Conservation (phyloP, 1,140 invertebrate species). For the Hypsibius dujardini region DNA sequence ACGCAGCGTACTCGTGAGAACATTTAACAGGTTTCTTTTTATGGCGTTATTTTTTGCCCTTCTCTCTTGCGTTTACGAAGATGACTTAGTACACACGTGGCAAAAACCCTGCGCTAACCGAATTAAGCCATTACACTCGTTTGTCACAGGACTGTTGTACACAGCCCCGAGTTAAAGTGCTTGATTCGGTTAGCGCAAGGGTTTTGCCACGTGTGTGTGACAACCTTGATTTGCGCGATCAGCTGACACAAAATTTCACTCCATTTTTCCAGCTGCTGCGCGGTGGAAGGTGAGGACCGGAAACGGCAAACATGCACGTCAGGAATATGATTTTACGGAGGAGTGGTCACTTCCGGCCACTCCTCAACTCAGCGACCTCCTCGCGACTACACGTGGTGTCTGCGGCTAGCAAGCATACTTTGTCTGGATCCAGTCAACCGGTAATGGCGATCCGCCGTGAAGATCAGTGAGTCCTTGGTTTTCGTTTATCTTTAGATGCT, state of each 20-base stretch:
- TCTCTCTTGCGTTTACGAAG: no score
- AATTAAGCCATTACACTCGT: no score
- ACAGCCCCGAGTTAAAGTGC: not conserved
- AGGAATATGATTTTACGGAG: not conserved
- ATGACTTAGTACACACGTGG: no score
- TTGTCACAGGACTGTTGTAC: no score
- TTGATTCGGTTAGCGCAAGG: not conserved
- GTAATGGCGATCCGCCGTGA: slow-evolving; percentile 46
- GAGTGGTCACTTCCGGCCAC: slow-evolving; percentile 2
- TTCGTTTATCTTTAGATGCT: no score
- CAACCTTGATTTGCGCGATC: no score
- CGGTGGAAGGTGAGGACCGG: not conserved
- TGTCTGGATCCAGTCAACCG: not conserved
- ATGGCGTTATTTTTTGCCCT: no score
- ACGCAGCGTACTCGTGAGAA: no score
- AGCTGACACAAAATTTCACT: not conserved
- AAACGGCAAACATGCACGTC: not conserved
- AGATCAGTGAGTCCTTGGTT: slow-evolving; percentile 60
- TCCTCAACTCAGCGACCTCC: not conserved
- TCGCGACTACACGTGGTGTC: not conserved
- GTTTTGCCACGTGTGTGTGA: not conserved
- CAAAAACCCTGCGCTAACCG: no score
- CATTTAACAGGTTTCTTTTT: no score
- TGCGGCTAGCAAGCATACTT: not conserved
- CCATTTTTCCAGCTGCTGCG: not conserved